Evolutionary conservation across 2,888 invertebrate genomes (phyloP).

Genomic region (Leuctra nigra): DNA sequence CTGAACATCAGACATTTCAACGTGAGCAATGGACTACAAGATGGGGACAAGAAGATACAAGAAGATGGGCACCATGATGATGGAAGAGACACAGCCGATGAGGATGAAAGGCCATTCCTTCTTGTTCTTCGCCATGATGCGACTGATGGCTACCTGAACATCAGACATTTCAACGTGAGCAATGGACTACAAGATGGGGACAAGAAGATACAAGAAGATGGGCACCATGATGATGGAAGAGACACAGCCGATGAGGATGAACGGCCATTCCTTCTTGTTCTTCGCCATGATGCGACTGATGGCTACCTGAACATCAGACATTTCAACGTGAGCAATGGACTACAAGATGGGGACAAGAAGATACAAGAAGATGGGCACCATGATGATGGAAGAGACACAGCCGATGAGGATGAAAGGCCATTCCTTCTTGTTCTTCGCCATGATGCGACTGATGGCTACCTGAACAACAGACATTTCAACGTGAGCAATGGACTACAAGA

Average conservation of each 20-base stretch:
- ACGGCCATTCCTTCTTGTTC: constrained; percentile 61
- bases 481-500: no score
- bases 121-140: constrained; percentile 43
- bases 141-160: background rate
- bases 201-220: constrained; percentile 62
- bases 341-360: background rate
- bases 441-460: background rate
- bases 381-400: constrained; percentile 52
- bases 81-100: constrained; percentile 53
- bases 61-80: constrained; percentile 65
- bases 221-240: constrained; percentile 64
- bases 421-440: constrained; percentile 53
- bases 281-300: constrained; percentile 33
- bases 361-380: constrained; percentile 72
- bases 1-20: no score
- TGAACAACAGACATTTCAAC: background rate
- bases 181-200: constrained; percentile 35
- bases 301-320: no score
- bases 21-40: background rate
- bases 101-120: constrained; percentile 61
- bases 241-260: constrained; percentile 53
- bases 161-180: no score
- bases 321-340: no score
- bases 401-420: constrained; percentile 58
- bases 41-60: constrained; percentile 58